Evolutionary conservation across 2,797 vertebrate species (phyloP).

Genomic region (Borostomias antarcticus): DNA sequence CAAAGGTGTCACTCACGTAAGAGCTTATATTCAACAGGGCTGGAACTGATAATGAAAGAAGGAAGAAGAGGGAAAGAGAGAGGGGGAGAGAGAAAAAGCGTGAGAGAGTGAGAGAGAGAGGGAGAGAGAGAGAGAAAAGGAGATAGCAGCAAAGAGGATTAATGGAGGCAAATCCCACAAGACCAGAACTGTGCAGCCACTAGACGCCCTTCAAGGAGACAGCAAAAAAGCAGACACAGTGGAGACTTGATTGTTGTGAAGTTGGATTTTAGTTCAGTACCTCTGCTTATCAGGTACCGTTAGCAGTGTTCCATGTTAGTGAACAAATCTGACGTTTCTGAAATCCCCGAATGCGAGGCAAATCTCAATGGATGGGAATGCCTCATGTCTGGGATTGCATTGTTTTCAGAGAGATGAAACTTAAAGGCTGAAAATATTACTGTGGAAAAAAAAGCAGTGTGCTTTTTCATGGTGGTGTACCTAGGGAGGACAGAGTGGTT

Average conservation of each 20-base stretch:
- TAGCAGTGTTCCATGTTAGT: conserved; percentile 50
- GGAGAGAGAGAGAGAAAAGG: conserved; percentile 40
- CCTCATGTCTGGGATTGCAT: conserved; percentile 32
- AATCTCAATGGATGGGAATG: conserved; percentile 46
- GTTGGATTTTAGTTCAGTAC: conserved; percentile 60
- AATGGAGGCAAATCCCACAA: conserved; percentile 64
- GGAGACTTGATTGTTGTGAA: conserved; percentile 65
- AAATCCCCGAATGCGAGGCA: conserved; percentile 23
- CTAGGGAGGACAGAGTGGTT: conserved; percentile 66
- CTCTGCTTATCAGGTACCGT: no score
- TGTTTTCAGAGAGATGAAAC: conserved; percentile 52
- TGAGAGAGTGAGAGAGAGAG: conserved; percentile 17
- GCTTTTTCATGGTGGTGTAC: conserved; percentile 31
- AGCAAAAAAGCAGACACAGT: conserved; percentile 60
- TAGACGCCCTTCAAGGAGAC: conserved; percentile 61
- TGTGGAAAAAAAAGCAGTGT: conserved; percentile 25
- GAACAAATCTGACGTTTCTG: conserved; percentile 53
- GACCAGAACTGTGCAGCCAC: conserved; percentile 51
- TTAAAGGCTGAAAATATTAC: conserved; percentile 40
- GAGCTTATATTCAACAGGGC: conserved; percentile 79
- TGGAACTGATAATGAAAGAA: conserved; percentile 72
- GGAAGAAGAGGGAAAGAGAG: conserved; percentile 53
- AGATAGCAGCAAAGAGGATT: conserved; percentile 69
- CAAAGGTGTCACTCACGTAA: conserved; percentile 79
- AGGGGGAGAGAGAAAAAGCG: conserved; percentile 26